Evolutionary conservation across 2,888 invertebrate species (phyloP), one percentile per base, ranked within the genome.

Genomic region (Cheilosia vulpina): DNA sequence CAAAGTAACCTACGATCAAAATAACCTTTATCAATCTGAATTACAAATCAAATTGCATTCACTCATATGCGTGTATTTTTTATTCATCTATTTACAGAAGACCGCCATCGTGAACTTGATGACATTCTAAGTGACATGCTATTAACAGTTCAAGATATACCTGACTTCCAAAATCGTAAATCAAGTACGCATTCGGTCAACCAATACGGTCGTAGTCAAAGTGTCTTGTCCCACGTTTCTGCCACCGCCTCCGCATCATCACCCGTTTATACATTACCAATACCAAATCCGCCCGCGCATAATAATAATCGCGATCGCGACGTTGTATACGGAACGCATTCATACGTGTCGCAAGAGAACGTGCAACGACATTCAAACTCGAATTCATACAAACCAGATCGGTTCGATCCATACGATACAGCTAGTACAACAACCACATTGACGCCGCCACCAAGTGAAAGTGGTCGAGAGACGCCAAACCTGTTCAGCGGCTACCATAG

Each of bases 41-140:
- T 57, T 45, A 27, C 19, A 13, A 6, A 24, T 45, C 15, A 47
- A 57, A 45, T 24, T 24, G 13, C 45, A 75, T 27, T 75, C 24
- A 19, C 41, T 66, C 27, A 58, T 58, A 38, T 50, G 7, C 5
- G 13, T 19, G 45, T 38, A 15, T 17, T 34, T 73, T 73, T 76
- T 66, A 2, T 71, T 63, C 63, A 53, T 85, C 24, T 73, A 75
- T 60, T 87, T 87, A 57, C 85, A 89, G 89, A 88, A 88, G 89
- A 89, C 77, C 94, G 94, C 87, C 94, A 95, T 91, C 94, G 94
- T 88, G 96, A 96, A 93, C 94, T 97, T 90, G 97, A 97, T 94
- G 96, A 96, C 92, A 94, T 97, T 89, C 94, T 97, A 88, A 95
- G 95, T 90, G 97, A 96, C 92, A 97, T 97, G 96, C 94, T 97